These are phyloP conservation scores for Rhopilema esculentum DNA, from an alignment of 30 jellyfish, hydroid and myxozoan species.

Conservation along the genomic window DNA sequence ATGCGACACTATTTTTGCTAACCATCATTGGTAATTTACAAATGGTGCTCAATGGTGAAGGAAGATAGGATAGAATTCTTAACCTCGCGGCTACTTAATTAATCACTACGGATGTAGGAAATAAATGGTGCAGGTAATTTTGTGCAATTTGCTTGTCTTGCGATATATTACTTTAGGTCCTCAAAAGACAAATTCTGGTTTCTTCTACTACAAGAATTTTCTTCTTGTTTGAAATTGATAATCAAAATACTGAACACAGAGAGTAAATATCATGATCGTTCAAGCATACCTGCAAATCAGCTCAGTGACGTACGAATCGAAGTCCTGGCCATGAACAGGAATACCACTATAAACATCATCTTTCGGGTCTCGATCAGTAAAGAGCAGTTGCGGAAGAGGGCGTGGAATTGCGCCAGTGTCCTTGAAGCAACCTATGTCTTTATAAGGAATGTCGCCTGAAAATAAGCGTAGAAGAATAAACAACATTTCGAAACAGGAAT, in stretches of 20 bases:
- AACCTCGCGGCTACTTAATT: too few species aligned
- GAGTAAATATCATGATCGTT: too few species aligned
- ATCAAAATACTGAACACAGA: too few species aligned
- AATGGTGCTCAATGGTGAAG: background rate
- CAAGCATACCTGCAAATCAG: constrained; percentile 84
- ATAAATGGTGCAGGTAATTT: too few species aligned
- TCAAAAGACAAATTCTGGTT: too few species aligned
- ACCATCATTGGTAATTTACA: background rate
- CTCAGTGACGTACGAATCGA: constrained; percentile 78
- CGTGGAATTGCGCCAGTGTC: constrained; percentile 83
- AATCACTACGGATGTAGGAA: too few species aligned
- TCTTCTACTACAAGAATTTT: too few species aligned
- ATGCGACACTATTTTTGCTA: too few species aligned
- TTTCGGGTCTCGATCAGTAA: constrained; percentile 85
- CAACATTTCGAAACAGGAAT: background rate
- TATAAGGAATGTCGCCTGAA: constrained; percentile 83
- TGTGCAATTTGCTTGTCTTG: too few species aligned
- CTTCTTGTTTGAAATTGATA: too few species aligned
- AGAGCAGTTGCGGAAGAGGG: constrained; percentile 85
- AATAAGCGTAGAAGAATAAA: background rate
- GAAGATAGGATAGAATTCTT: too few species aligned
- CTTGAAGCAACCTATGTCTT: constrained; percentile 81
- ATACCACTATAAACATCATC: constrained; percentile 81
- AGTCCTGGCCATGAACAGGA: constrained; percentile 88
- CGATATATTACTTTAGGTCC: too few species aligned